Base-by-base conservation (phyloP, 2,797 vertebrate genomes). In the Schizopygopsis malacanthus region DNA sequence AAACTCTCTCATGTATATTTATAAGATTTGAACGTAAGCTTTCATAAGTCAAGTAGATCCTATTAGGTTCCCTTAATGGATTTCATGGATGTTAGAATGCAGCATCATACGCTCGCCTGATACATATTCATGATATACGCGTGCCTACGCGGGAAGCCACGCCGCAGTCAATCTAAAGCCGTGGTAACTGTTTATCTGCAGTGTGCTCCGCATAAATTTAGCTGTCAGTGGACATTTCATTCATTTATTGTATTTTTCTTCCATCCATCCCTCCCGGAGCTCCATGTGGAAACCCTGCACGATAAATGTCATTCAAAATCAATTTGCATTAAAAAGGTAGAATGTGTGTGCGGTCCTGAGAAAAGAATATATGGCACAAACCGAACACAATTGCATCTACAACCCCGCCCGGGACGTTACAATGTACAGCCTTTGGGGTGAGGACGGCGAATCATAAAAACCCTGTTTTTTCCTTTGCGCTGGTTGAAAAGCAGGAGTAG, bases 41-140 rank as follows among this genome's bases (percentile, higher is more conserved):
- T 91, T 89, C 83, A 86, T 89, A 92, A 92, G 90, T 92, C 91
- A 86, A 92, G 90, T 90, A 94, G 93, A 95, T 95, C 94, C 94
- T 94, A 93, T 95, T 95, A 95, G 87, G 88, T 90, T 73, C 90
- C 92, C 93, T 92, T 94, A 95, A 93, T 94, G 93, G 94, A 95
- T 95, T 93, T 91, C 94, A 95, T 90, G 94, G 94, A 89, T 93
- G 94, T 95, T 94, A 93, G 92, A 94, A 92, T 92, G 92, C 87
- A 87, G 89, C 90, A 91, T 94, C 92, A 92, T 92, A 93, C 89
- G 86, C 89, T 89, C 77, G 91, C 86, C 90, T 86, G 86, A 94
- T 94, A 91, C 93, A 95, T 95, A 94, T 95, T 95, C 94, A 95
- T 94, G 92, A 89, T 65, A 87, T 85, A 81, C 78, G 76, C 71